phyloP scores from a whole-genome alignment of 2,797 vertebrate species.

The Odontamblyopus rebecca region DNA sequence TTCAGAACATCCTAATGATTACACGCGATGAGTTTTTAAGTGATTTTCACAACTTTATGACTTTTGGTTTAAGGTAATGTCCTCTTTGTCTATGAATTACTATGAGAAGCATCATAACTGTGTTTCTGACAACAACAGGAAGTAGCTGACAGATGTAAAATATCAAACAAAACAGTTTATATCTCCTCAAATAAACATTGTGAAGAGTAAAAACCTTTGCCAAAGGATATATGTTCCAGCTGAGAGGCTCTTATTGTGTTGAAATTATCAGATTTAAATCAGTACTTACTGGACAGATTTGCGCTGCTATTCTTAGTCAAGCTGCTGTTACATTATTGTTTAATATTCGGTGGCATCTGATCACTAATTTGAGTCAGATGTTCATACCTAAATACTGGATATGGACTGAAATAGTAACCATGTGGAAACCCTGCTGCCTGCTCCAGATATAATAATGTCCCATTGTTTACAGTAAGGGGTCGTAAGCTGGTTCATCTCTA shows the following conservation, averaged over 20 bases:
- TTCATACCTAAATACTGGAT: not conserved
- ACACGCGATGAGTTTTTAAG: no score
- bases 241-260: not conserved
- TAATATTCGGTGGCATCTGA: constrained; percentile 2
- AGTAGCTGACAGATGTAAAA: no score
- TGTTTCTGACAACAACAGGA: no score
- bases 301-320: not conserved
- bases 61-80: no score
- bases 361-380: constrained; percentile 7
- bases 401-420: constrained; percentile 37
- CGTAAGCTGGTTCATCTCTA: constrained; percentile 45
- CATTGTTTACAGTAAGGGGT: constrained; percentile 35
- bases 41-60: no score
- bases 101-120: no score
- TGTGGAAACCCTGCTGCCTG: constrained; percentile 23
- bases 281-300: not conserved
- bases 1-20: no score
- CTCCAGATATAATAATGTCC: constrained; percentile 24
- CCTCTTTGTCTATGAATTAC: no score
- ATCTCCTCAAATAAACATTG: no score
- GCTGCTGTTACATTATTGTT: constrained; percentile 1
- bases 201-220: not conserved
- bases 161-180: not conserved
- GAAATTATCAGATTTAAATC: not conserved
- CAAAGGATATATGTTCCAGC: not conserved